Base-by-base conservation (phyloP, 35 echinoderm and acorn worm species). In the Ptychodera flava region DNA sequence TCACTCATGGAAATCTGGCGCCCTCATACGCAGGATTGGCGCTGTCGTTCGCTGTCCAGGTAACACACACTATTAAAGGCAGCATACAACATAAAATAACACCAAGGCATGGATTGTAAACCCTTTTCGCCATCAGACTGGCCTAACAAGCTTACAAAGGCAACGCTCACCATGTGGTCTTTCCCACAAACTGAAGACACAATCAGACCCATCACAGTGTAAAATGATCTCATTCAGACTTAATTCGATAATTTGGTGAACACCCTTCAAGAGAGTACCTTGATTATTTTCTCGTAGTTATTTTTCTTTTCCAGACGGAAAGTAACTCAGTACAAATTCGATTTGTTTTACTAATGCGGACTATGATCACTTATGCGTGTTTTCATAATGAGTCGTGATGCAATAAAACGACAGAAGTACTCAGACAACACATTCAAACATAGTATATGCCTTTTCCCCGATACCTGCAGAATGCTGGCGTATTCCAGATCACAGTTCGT, bases 41-140 rank as follows among this genome's bases (percentile, higher is more conserved):
- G 28, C 31, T 98, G 30, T 98, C 95, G 12, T 94, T 92, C 30
- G 93, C 95, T 16, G 91, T 98, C 33, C 95, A 98, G 90, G 95
- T 98, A 83, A 86, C 81, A n/a, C 75, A 77, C 15, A 15, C 15
- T 77, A n/a, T 77, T 15, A 77, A 77, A n/a, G 15, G 75, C n/a
- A 15, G 15, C n/a, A n/a, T 77, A n/a, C 15, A 15, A n/a, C 75
- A n/a, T 77, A 15, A 77, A 77, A 77, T 15, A 77, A 15, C n/a
- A n/a, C 75, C 75, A 77, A 77, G 15, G 15, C 15, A 77, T 15
- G 15, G n/a, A 77, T 77, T 77, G n/a, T 77, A 15, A 77, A 77
- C 15, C 15, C n/a, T 15, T n/a, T 77, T 77, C 15, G 15, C 75
- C 15, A n/a, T 15, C n/a, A n/a, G n/a, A n/a, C n/a, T n/a, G n/a